Evolutionary conservation across 1,140 invertebrate species (phyloP).

Genomic region (Mesaphorura yosii): DNA sequence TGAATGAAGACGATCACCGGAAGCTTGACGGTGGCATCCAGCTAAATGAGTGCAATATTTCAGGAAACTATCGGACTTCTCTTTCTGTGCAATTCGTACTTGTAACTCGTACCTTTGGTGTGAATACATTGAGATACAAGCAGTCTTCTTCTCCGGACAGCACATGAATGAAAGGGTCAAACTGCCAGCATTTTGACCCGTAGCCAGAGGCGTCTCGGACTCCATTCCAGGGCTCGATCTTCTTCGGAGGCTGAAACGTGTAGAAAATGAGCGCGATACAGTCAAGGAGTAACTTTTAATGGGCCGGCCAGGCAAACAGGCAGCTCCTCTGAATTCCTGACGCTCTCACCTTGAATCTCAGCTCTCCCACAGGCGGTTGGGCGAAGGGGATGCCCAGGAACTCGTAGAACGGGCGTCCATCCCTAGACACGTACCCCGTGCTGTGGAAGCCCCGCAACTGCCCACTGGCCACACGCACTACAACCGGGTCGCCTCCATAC

Average conservation of each 20-base stretch:
- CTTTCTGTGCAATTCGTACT: too few relatives aligned
- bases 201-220: constrained; percentile 36
- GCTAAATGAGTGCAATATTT: constrained; percentile 32
- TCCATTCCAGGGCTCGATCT: constrained; percentile 34
- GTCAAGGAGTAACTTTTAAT: not conserved
- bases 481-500: not conserved
- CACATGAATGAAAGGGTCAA: constrained; percentile 35
- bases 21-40: constrained; percentile 1
- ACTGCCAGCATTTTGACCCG: constrained; percentile 37
- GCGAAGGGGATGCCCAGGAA: constrained; percentile 16
- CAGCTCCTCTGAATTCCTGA: not conserved
- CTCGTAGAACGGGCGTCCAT: constrained; percentile 1
- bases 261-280: not conserved
- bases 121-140: constrained; percentile 48
- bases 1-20: constrained; percentile 34
- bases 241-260: constrained; percentile 32
- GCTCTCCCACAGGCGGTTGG: constrained; percentile 18
- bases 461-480: not conserved
- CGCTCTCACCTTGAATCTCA: constrained; percentile 21
- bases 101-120: constrained; percentile 47
- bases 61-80: too few relatives aligned
- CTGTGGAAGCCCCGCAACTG: not conserved
- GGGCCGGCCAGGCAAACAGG: too few relatives aligned
- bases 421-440: not conserved
- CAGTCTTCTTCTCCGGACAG: constrained; percentile 43